phyloP scores from a whole-genome alignment of 2,888 invertebrate genomes.

The Hermaeophaga mercurialis region DNA sequence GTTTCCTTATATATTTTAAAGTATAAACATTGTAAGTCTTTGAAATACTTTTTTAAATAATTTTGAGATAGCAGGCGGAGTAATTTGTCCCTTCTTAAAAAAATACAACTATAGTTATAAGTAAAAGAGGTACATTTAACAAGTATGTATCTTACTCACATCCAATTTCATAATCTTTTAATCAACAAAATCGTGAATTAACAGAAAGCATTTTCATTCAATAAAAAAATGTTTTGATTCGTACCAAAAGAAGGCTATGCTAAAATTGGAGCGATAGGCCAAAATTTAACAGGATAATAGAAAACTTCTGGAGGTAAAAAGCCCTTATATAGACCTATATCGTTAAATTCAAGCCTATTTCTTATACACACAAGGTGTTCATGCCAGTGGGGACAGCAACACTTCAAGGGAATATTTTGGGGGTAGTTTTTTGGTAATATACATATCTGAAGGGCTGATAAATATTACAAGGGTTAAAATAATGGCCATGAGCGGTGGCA shows the following conservation, averaged over 20 bases:
- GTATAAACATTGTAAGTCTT: too few relatives aligned
- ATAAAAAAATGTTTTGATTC: too few relatives aligned
- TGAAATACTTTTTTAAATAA: too few relatives aligned
- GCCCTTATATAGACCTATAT: slow-evolving; percentile 10
- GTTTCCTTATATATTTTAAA: too few relatives aligned
- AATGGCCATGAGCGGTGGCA: slow-evolving; percentile 30
- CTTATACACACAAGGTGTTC: slow-evolving; percentile 2
- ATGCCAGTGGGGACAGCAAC: background rate
- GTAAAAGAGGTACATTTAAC: too few relatives aligned
- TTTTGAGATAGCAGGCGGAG: too few relatives aligned
- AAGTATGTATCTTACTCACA: too few relatives aligned
- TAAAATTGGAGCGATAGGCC: slow-evolving; percentile 21
- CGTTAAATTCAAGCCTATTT: background rate
- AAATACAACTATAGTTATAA: too few relatives aligned
- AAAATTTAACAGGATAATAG: slow-evolving; percentile 10
- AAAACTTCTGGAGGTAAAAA: slow-evolving; percentile 4
- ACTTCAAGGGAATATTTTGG: background rate
- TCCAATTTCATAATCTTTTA: too few relatives aligned
- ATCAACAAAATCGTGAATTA: too few relatives aligned
- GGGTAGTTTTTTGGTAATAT: background rate
- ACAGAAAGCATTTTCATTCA: too few relatives aligned
- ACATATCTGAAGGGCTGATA: slow-evolving; percentile 8
- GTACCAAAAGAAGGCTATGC: background rate
- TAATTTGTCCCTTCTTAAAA: too few relatives aligned
- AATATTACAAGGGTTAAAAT: slow-evolving; percentile 27